phyloP scores from a whole-genome alignment of 2,888 invertebrate genomes.

The Orchestes rusci region DNA sequence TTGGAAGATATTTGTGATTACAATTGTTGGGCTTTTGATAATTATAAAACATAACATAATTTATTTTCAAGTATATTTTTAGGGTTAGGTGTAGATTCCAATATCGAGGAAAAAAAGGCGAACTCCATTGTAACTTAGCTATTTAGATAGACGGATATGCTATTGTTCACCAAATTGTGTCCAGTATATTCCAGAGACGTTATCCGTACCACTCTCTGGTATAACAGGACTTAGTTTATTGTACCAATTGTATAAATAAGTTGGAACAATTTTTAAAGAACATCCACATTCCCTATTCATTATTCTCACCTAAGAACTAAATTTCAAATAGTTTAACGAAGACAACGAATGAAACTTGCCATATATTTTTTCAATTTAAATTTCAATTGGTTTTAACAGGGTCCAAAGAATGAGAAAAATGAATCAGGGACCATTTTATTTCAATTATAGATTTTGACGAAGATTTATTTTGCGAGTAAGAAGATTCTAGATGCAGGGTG shows the following conservation, averaged over 20 bases:
- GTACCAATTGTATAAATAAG: not conserved
- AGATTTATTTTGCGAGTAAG: slow-evolving; percentile 2
- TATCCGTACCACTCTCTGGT: no score
- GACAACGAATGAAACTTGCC: no score
- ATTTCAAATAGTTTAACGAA: no score
- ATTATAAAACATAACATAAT: slow-evolving; percentile 18
- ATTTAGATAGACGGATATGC: no score
- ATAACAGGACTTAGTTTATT: no score
- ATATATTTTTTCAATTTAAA: no score
- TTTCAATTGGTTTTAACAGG: slow-evolving; percentile 3
- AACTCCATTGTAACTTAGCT: no score
- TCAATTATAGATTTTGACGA: slow-evolving; percentile 1
- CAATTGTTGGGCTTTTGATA: slow-evolving; percentile 24
- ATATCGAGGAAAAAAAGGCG: no score
- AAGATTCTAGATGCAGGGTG: not conserved
- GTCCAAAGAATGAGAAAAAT: slow-evolving; percentile 3
- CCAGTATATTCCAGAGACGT: no score
- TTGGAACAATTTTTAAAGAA: not conserved
- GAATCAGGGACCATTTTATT: not conserved
- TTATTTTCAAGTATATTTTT: slow-evolving; percentile 14
- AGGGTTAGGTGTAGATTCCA: slow-evolving; percentile 15
- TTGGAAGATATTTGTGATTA: slow-evolving; percentile 20
- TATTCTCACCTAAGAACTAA: no score
- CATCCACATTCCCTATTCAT: no score
- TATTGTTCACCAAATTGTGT: no score